Percentiles rank a stretch among this genome's conserved stretches.
These are phyloP conservation scores for Pseudomyrmex dendroicus DNA, from an alignment of 1,140 invertebrate genomes.

Conservation along the genomic window DNA sequence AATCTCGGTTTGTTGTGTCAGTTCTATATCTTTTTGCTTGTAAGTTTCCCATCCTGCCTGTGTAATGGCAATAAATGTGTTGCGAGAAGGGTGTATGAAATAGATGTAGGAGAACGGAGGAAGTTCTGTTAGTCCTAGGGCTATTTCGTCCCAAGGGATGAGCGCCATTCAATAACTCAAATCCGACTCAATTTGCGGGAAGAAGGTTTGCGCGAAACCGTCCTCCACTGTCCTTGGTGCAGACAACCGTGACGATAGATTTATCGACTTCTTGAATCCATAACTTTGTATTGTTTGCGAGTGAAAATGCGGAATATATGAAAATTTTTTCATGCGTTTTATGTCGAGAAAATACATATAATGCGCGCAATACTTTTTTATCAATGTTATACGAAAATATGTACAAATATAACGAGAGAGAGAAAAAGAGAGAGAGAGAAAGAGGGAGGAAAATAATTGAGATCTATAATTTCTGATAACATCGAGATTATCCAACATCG, in stretches of 20 bases:
- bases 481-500: background rate
- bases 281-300: background rate
- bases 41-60: slow-evolving; percentile 72
- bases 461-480: background rate
- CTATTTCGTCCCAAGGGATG: slow-evolving; percentile 70
- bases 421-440: background rate
- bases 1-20: slow-evolving; percentile 65
- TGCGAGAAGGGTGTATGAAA: slow-evolving; percentile 69
- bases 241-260: slow-evolving; percentile 51
- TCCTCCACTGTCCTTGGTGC: slow-evolving; percentile 9
- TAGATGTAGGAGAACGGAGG: slow-evolving; percentile 65
- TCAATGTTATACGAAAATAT: background rate
- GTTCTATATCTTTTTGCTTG: slow-evolving; percentile 80
- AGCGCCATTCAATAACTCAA: slow-evolving; percentile 79
- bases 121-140: slow-evolving; percentile 58
- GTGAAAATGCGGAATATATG: no score
- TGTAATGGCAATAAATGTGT: slow-evolving; percentile 77
- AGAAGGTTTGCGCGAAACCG: slow-evolving; percentile 73
- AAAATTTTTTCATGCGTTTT: no score
- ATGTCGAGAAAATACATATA: no score
- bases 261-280: slow-evolving; percentile 55
- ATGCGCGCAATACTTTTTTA: no score
- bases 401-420: background rate
- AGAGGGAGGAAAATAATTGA: background rate
- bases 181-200: slow-evolving; percentile 80